Evolutionary conservation across 2,888 invertebrate species (phyloP).

Genomic region (Ormyrus thymus): DNA sequence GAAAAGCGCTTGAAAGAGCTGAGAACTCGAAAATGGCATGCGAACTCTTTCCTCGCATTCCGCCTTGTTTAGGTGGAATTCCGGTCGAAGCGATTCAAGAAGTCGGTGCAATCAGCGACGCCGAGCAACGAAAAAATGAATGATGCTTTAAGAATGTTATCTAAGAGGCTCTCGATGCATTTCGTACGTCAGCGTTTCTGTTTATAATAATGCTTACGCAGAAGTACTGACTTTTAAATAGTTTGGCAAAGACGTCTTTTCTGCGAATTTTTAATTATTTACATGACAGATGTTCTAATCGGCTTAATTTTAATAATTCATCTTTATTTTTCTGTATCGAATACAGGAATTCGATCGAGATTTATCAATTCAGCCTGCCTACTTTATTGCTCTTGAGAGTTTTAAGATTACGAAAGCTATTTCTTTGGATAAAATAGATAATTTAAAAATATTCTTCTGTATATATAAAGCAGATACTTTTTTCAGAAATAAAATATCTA

Average conservation of each 20-base stretch:
- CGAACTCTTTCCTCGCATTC: constrained; percentile 18
- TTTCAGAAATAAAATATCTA: neutral
- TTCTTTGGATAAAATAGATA: too few species aligned
- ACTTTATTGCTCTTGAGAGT: too few species aligned
- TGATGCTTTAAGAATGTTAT: constrained; percentile 5
- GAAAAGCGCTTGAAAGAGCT: constrained; percentile 22
- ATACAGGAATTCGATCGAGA: too few species aligned
- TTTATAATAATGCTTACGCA: neutral
- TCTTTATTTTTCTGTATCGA: too few species aligned
- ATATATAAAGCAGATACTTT: neutral
- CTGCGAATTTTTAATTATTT: too few species aligned
- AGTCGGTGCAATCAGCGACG: neutral
- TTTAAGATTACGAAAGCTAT: too few species aligned
- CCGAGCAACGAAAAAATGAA: constrained; percentile 24
- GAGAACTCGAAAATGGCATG: neutral
- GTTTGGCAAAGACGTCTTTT: too few species aligned
- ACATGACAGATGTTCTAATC: too few species aligned
- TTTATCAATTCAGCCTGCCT: too few species aligned
- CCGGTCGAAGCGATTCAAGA: constrained; percentile 8
- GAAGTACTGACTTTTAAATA: neutral
- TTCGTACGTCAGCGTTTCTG: neutral
- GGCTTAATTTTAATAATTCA: too few species aligned
- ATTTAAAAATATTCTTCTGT: neutral
- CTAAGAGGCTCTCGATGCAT: neutral
- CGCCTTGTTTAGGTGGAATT: constrained; percentile 9